Percentiles rank a stretch among this genome's conserved stretches.
phyloP scores from a whole-genome alignment of 2,113 vertebrate species.

The Pimephales promelas region DNA sequence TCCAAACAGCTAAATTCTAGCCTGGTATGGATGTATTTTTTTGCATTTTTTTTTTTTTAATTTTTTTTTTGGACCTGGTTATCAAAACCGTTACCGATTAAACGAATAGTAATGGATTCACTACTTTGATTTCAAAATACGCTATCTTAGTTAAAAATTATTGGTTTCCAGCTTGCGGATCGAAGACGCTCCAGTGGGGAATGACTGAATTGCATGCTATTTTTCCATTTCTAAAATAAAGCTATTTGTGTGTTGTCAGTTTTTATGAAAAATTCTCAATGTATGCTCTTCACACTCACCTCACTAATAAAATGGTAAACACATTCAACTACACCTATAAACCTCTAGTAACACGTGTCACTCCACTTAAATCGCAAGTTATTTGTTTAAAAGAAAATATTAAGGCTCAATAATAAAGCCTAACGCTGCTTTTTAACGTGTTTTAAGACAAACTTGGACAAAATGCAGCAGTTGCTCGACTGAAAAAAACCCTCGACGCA shows the following conservation, averaged over 20 bases:
- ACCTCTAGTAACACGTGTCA: background rate
- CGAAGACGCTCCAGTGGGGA: background rate
- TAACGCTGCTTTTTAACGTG: background rate
- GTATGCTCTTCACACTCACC: background rate
- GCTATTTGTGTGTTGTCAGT: background rate
- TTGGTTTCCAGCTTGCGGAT: background rate
- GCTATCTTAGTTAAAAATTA: rapidly evolving
- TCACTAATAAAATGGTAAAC: too few species aligned
- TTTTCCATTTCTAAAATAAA: background rate
- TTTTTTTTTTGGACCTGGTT: background rate
- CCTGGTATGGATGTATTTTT: too few species aligned
- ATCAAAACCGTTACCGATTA: background rate
- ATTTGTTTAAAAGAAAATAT: too few species aligned
- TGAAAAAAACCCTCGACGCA: background rate
- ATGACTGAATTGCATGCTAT: background rate
- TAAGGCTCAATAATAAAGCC: background rate
- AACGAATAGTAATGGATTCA: too few species aligned
- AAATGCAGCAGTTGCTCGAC: rapidly evolving
- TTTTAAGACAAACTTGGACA: background rate
- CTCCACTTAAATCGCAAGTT: background rate
- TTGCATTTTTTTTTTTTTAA: too few species aligned
- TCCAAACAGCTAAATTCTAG: too few species aligned
- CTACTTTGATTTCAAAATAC: background rate
- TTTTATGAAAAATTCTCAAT: background rate
- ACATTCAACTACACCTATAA: background rate